Base-by-base conservation (phyloP, 2,888 invertebrate species). In the Dicyrtoma fusca region DNA sequence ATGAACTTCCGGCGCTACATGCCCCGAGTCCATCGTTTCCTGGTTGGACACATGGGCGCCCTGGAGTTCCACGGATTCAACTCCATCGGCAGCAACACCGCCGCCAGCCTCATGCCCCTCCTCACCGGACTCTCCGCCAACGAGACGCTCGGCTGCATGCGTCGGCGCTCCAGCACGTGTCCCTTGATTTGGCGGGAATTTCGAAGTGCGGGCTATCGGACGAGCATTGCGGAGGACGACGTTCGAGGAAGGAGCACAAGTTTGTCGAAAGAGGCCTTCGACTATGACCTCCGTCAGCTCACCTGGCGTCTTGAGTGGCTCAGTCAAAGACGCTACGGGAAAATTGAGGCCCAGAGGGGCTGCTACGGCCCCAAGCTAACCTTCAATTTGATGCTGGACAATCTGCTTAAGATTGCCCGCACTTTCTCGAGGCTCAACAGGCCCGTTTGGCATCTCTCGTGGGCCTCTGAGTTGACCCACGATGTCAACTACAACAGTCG, bases 1-100 rank as follows among this genome's bases (percentile, higher is more conserved):
- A 25, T 59, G 34, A 59, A 26, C 17, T 59, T 59, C 14, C 23
- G 14, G 11, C 59, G 59, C 14, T 59, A 59, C 59, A 59, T 59
- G 59, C 59, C 59, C 26, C 11, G 8, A 59, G 4, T 26, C 6
- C 34, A 59, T 17, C 3, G 11, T 13, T 59, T 25, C 26, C 26
- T 59, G 1, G 25, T 25, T 14, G 14, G 25, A 1, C 8, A 23
- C 1, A 13, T 59, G 25, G 59, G 26, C 5, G 59, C 59, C 1
- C 25, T 25, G 26, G 59, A 59, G n/a, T 59, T 59, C 26, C 1
- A 26, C 26, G 34, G 34, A 1, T 59, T 26, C 59, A 59, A 59
- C 26, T 26, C 59, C 13, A 2, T 25, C 1, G 59, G 26, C 23
- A 1, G 14, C 3, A n/a, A 26, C 1, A 34, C 59, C 14, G 25